Conservation (phyloP, 2,113 vertebrate species). For the Rynchops niger region DNA sequence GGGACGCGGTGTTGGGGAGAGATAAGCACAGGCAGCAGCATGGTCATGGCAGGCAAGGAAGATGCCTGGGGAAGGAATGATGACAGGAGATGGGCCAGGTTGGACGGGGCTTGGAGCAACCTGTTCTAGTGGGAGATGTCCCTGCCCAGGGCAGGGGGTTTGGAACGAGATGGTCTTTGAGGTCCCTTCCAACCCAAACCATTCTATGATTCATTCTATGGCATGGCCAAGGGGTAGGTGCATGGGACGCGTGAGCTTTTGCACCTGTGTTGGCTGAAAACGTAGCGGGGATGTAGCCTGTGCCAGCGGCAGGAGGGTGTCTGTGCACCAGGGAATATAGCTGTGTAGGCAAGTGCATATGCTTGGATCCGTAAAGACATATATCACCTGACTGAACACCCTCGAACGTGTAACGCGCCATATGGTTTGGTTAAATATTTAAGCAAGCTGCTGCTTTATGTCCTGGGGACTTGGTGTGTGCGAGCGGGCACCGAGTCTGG, state of each 20-base stretch:
- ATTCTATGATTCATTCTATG: background rate
- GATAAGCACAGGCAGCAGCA: too few species aligned
- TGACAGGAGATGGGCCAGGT: background rate
- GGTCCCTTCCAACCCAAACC: background rate
- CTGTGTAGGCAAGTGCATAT: conserved; percentile 46
- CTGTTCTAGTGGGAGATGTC: background rate
- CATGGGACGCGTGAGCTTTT: background rate
- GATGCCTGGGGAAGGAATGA: background rate
- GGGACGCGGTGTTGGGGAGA: rapidly evolving
- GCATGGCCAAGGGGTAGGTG: background rate
- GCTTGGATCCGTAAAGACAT: background rate
- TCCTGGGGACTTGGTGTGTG: background rate
- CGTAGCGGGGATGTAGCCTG: background rate
- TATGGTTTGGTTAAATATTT: conserved; percentile 58
- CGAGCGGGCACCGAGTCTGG: rapidly evolving
- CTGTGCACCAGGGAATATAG: background rate
- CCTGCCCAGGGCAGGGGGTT: background rate
- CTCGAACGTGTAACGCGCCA: background rate
- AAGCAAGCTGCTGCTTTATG: conserved; percentile 41
- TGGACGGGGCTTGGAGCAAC: background rate
- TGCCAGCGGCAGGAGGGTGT: conserved; percentile 2
- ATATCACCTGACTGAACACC: conserved; percentile 52
- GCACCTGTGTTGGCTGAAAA: background rate
- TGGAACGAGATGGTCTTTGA: background rate
- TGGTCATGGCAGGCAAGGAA: background rate